Evolutionary conservation across 2,113 vertebrate species (phyloP).

Genomic region (Semnopithecus entellus): DNA sequence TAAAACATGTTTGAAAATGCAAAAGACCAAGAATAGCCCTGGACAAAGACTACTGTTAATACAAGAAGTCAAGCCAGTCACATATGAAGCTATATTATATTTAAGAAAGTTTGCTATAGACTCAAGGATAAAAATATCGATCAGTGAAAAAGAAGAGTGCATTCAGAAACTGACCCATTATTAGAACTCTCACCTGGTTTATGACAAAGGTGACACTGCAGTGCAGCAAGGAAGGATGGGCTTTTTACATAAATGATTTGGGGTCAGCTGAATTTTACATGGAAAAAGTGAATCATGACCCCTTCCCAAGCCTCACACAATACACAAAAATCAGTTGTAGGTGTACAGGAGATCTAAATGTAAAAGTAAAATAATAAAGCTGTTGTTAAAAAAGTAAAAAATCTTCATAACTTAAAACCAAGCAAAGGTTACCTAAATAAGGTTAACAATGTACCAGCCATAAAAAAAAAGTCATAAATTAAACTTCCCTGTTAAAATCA

Average conservation of each 20-base stretch:
- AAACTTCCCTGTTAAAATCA: neutral
- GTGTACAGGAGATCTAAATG: neutral
- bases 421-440: neutral
- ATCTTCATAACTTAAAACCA: neutral
- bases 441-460: neutral
- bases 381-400: neutral
- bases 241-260: neutral
- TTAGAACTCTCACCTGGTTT: neutral
- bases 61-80: neutral
- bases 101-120: neutral
- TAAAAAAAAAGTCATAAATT: neutral
- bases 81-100: neutral
- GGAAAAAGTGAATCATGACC: neutral
- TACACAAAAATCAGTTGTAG: neutral
- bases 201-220: neutral
- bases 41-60: neutral
- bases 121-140: neutral
- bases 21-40: neutral
- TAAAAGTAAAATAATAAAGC: constrained; percentile 3
- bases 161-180: neutral
- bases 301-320: neutral
- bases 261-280: neutral
- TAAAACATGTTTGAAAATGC: neutral
- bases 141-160: neutral
- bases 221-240: neutral